phyloP scores from a whole-genome alignment of 2,888 invertebrate species.

The Eubasilissa splendida region DNA sequence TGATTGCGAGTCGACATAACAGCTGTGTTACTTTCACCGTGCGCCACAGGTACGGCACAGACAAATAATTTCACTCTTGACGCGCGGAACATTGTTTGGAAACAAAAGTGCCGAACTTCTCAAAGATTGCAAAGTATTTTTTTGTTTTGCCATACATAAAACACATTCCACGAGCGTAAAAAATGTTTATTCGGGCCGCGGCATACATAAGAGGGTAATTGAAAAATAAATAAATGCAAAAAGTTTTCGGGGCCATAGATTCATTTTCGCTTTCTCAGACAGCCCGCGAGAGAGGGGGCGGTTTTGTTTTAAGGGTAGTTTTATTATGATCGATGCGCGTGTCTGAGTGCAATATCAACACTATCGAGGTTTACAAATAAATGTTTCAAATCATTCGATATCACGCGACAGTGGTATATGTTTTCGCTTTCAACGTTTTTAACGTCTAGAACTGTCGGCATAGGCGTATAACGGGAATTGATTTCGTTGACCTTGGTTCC shows the following conservation, averaged over 20 bases:
- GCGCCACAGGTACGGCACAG: neutral
- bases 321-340: too few relatives aligned
- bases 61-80: neutral
- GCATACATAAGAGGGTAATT: conserved; percentile 8
- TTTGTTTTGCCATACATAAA: neutral
- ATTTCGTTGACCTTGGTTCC: too few relatives aligned
- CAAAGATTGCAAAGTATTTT: conserved; percentile 13
- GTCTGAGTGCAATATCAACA: too few relatives aligned
- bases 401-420: too few relatives aligned
- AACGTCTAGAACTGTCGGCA: too few relatives aligned
- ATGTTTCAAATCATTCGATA: too few relatives aligned
- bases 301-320: neutral
- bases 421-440: too few relatives aligned
- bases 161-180: neutral
- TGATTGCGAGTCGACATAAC: too few relatives aligned
- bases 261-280: conserved; percentile 7
- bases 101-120: conserved; percentile 10
- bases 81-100: conserved; percentile 9
- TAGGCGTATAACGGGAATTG: too few relatives aligned
- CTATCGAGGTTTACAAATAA: too few relatives aligned
- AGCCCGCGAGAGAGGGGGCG: neutral
- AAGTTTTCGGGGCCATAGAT: conserved; percentile 10
- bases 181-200: conserved; percentile 10
- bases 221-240: conserved; percentile 24
- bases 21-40: too few relatives aligned